Base-by-base conservation (phyloP, 37 sponge, comb jelly and placozoan species). In the Cladorhizidae sp. region DNA sequence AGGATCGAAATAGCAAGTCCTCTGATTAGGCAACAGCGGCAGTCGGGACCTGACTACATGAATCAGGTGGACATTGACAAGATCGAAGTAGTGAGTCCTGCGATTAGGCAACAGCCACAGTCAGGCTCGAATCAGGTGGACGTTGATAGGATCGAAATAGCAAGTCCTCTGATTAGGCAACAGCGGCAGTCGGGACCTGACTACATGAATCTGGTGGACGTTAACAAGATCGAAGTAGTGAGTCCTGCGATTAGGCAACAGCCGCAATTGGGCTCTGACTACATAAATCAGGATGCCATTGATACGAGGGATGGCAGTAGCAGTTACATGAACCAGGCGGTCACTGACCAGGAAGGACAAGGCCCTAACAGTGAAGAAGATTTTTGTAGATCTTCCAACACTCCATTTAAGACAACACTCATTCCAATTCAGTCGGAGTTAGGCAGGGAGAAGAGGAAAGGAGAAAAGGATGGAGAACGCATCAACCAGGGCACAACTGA, bases 321-420 rank as follows among this genome's bases (percentile, higher is more conserved):
- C 29, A 70, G 68, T 8, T 79, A 68, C 69, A 68, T 67, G 18
- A 79, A 79, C 33, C 68, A 69, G 36, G 69, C 67, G 21, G n/a
- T n/a, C n/a, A n/a, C n/a, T n/a, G n/a, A n/a, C n/a, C n/a, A n/a
- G n/a, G n/a, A n/a, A n/a, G n/a, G n/a, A n/a, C n/a, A n/a, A n/a
- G n/a, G n/a, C n/a, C n/a, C n/a, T n/a, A n/a, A n/a, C n/a, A n/a
- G n/a, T n/a, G n/a, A n/a, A n/a, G n/a, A n/a, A n/a, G n/a, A n/a
- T n/a, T n/a, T n/a, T n/a, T n/a, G n/a, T n/a, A n/a, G n/a, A n/a
- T n/a, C n/a, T n/a, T n/a, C n/a, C n/a, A n/a, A n/a, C n/a, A n/a
- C n/a, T n/a, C n/a, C n/a, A n/a, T n/a, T n/a, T n/a, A n/a, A n/a
- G n/a, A n/a, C n/a, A n/a, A n/a, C n/a, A n/a, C n/a, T n/a, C n/a